Base-by-base conservation (phyloP, 2,888 invertebrate species). In the Xylota sylvarum region DNA sequence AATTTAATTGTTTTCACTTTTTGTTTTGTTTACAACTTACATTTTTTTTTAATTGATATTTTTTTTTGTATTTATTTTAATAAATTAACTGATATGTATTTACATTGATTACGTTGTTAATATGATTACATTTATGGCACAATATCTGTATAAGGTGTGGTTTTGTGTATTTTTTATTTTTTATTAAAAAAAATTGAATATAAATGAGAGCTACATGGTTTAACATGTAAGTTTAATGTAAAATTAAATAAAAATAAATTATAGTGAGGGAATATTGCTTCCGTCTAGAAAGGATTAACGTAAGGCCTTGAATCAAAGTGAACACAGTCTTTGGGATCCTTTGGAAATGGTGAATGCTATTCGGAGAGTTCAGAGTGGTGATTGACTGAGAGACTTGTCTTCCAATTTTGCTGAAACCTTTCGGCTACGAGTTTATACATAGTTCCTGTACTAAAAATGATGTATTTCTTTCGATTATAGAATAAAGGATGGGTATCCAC, bases 51-150 rank as follows among this genome's bases (percentile, higher is more conserved):
- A 78, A 82, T 73, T 82, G 72, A 77, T 73, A 72, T 80, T 46
- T 76, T 46, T 48, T 62, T 69, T 12, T 43, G n/a, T n/a, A 46
- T 60, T 69, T 73, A 60, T 50, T 77, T 67, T 62, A 81, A 50
- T 85, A 48, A 81, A 81, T 67, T 82, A 70, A 81, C 50, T 82
- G 82, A 86, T 86, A 86, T 86, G 86, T 86, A 82, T 86, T n/a
- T 86, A 86, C 82, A 86, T 43, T 64, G 43, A 86, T 46, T 73
- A 74, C 52, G 73, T 58, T 77, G 40, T 67, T 56, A 46, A 46
- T 65, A 46, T 62, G 40, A 74, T 73, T 78, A 82, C 62, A 82
- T 72, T 30, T 74, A 86, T 86, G 86, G 77, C 82, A 82, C 82
- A 82, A 43, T 80, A 55, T 27, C 56, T 65, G 60, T 62, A 30